These are phyloP conservation scores for Lepus timidus DNA, from an alignment of 2,113 vertebrate species.

Conservation along the genomic window DNA sequence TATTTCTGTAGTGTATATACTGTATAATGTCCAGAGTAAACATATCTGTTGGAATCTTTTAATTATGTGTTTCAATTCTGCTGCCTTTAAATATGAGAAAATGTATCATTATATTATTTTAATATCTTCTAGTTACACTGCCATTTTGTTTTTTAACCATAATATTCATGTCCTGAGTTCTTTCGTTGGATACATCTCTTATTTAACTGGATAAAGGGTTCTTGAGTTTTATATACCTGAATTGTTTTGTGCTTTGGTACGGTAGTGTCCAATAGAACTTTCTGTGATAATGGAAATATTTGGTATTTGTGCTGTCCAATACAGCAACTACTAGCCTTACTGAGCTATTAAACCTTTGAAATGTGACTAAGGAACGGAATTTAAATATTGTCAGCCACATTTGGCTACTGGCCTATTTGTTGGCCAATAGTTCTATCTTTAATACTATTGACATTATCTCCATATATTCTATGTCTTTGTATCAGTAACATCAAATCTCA, in stretches of 20 bases:
- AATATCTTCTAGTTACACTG: constrained; percentile 34
- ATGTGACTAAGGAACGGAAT: neutral
- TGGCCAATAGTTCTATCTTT: neutral
- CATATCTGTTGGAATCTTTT: neutral
- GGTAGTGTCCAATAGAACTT: neutral
- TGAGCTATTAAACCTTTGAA: neutral
- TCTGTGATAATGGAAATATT: neutral
- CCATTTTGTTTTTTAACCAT: neutral
- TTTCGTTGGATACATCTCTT: constrained; percentile 26
- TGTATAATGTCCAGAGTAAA: too few relatives aligned
- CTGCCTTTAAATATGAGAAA: constrained; percentile 6
- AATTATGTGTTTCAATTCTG: neutral
- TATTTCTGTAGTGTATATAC: too few relatives aligned
- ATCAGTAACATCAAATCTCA: neutral
- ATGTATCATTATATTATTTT: constrained; percentile 46
- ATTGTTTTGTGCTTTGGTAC: neutral
- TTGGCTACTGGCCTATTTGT: neutral
- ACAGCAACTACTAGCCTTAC: neutral
- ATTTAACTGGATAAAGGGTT: neutral
- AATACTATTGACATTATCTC: constrained; percentile 13
- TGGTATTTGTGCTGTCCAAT: neutral
- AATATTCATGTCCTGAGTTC: constrained; percentile 1
- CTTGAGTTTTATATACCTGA: neutral
- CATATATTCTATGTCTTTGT: neutral
- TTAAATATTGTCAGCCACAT: constrained; percentile 12